A percentile compares a stretch with the other conserved stretches of the same genome.
Evolutionary conservation across 2,113 vertebrate species (phyloP).

Genomic region (Odobenus rosmarus): DNA sequence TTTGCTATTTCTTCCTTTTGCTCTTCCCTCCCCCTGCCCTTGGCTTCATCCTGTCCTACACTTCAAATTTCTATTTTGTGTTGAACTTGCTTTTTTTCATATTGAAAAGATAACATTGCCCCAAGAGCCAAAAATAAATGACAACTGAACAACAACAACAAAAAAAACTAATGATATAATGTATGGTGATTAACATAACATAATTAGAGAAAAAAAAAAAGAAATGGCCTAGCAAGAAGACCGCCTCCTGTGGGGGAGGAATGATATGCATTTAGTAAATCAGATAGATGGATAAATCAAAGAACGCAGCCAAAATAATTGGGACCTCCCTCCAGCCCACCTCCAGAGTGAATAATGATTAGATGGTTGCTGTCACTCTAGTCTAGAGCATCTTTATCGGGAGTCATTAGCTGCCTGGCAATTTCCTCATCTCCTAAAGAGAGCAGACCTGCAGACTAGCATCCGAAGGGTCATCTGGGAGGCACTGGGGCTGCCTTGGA

Average conservation of each 20-base stretch:
- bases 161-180: no score
- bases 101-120: no score
- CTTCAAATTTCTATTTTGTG: no score
- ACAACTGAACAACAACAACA: no score
- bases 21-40: no score
- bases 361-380: background rate
- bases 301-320: background rate
- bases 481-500: background rate
- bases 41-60: no score
- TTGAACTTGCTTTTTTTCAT: no score
- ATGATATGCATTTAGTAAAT: background rate
- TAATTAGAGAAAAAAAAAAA: background rate
- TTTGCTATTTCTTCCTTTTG: no score
- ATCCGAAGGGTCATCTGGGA: background rate
- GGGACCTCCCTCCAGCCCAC: background rate
- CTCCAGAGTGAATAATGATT: background rate
- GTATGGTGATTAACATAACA: no score
- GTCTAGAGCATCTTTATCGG: background rate
- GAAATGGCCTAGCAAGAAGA: slow-evolving; percentile 29
- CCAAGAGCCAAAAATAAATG: no score
- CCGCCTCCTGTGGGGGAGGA: background rate
- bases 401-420: background rate
- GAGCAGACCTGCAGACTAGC: background rate
- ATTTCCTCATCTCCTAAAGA: background rate
- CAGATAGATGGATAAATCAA: slow-evolving; percentile 15